Conservation (phyloP, 2,888 invertebrate genomes). For the Harpagoxenus sublaevis region DNA sequence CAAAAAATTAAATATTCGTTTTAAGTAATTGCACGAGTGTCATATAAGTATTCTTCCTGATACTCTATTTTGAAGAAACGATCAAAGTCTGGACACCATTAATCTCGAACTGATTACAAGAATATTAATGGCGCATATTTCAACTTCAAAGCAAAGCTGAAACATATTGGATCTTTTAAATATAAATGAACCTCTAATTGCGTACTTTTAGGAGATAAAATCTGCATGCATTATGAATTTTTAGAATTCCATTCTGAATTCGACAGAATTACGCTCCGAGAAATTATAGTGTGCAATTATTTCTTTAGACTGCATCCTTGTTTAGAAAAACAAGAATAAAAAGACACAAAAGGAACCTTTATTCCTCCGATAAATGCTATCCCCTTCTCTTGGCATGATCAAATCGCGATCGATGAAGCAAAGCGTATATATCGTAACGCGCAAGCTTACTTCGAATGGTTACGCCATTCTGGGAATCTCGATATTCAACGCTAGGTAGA, state of each 20-base stretch:
- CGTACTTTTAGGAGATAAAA: not conserved
- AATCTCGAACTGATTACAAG: constrained; percentile 7
- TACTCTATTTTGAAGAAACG: not conserved
- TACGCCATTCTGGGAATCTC: constrained; percentile 47
- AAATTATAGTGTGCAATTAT: not conserved
- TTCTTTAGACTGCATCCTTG: not conserved
- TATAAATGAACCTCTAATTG: constrained; percentile 30
- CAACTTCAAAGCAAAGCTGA: not conserved
- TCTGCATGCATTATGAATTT: not conserved
- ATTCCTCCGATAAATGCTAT: constrained; percentile 19
- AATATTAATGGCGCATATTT: constrained; percentile 25
- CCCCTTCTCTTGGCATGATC: constrained; percentile 6
- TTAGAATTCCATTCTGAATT: constrained; percentile 1
- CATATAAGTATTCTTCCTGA: not conserved
- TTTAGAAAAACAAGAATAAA: not conserved
- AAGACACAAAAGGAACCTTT: not conserved
- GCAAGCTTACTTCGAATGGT: constrained; percentile 44
- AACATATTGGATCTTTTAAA: constrained; percentile 1
- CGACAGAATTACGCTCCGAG: not conserved
- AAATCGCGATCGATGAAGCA: constrained; percentile 51
- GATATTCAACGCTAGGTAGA: constrained; percentile 49
- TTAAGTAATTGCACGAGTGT: not conserved
- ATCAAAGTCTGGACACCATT: not conserved
- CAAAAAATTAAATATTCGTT: not conserved
- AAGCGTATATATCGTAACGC: constrained; percentile 44